Percentiles rank a stretch among this genome's conserved stretches.
phyloP scores from a whole-genome alignment of 2,797 vertebrate species.

The Esox lucius region DNA sequence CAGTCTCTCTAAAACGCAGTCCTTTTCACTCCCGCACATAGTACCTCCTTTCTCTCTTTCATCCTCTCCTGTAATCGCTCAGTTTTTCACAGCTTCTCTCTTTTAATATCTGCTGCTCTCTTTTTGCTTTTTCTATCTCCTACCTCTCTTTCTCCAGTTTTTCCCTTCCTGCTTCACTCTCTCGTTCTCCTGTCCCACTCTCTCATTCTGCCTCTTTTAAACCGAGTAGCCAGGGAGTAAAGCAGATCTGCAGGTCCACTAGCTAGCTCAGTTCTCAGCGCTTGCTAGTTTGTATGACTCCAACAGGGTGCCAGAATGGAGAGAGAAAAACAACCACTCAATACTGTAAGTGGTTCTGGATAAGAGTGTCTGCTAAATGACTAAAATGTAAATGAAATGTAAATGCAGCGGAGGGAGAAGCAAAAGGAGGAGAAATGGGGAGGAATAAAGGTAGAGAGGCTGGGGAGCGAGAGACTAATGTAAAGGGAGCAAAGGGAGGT shows the following conservation, averaged over 20 bases:
- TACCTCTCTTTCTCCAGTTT: too few relatives aligned
- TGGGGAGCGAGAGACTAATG: conserved; percentile 6
- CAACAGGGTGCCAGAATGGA: too few relatives aligned
- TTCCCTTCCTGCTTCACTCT: conserved; percentile 46
- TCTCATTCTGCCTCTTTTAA: conserved; percentile 34
- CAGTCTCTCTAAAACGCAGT: too few relatives aligned
- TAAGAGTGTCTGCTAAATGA: too few relatives aligned
- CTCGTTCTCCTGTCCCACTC: conserved; percentile 40
- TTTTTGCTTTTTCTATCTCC: too few relatives aligned
- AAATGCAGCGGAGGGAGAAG: conserved; percentile 35
- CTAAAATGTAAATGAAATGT: conserved; percentile 42
- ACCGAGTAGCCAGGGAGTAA: conserved; percentile 25
- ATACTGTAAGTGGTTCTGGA: too few relatives aligned
- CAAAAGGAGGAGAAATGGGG: neutral
- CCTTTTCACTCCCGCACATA: neutral
- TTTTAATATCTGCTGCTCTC: conserved; percentile 30
- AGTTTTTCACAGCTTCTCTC: conserved; percentile 40
- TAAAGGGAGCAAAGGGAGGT: neutral
- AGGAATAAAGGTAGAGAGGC: neutral
- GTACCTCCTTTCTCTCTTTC: conserved; percentile 29
- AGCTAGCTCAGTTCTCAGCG: too few relatives aligned
- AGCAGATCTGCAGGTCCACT: too few relatives aligned
- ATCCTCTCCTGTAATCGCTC: conserved; percentile 50
- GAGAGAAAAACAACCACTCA: too few relatives aligned
- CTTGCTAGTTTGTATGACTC: too few relatives aligned